Evolutionary conservation across 2,113 vertebrate species (phyloP).

Genomic region (Acanthisitta chloris): DNA sequence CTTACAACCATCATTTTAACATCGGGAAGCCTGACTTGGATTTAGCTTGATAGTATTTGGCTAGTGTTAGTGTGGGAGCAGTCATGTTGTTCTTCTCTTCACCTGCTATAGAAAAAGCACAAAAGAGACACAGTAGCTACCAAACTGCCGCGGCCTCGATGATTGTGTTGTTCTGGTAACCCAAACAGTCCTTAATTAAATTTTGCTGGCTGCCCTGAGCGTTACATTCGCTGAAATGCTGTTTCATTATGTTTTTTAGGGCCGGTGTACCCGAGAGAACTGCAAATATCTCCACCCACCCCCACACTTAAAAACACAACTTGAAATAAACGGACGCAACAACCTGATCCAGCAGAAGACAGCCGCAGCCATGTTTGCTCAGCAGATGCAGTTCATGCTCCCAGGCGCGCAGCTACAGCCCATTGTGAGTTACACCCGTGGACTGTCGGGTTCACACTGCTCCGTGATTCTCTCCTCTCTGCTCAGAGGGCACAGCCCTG

Average conservation of each 20-base stretch:
- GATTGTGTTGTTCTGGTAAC: neutral
- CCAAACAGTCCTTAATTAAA: conserved; percentile 5
- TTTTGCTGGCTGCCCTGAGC: neutral
- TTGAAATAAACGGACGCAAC: conserved; percentile 97
- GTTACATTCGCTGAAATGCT: neutral
- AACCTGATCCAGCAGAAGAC: conserved; percentile 99
- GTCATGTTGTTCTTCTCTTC: neutral
- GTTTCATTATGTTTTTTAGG: conserved; percentile 72
- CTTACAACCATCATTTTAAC: neutral
- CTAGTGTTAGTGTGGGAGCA: neutral
- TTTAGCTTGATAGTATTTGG: neutral
- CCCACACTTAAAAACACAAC: conserved; percentile 95
- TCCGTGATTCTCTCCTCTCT: neutral
- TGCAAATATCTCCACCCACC: conserved; percentile 99
- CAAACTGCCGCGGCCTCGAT: rapidly evolving
- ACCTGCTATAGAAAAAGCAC: neutral
- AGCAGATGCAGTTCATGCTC: conserved; percentile 97
- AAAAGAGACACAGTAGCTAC: neutral
- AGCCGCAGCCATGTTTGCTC: conserved; percentile 93
- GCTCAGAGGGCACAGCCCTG: neutral
- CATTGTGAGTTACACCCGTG: conserved; percentile 79
- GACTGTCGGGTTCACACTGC: rapidly evolving
- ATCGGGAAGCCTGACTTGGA: neutral
- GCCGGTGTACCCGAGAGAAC: conserved; percentile 94
- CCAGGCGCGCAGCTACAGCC: conserved; percentile 91